phyloP scores from a whole-genome alignment of 2,888 invertebrate species.

The Papilio elwesi region DNA sequence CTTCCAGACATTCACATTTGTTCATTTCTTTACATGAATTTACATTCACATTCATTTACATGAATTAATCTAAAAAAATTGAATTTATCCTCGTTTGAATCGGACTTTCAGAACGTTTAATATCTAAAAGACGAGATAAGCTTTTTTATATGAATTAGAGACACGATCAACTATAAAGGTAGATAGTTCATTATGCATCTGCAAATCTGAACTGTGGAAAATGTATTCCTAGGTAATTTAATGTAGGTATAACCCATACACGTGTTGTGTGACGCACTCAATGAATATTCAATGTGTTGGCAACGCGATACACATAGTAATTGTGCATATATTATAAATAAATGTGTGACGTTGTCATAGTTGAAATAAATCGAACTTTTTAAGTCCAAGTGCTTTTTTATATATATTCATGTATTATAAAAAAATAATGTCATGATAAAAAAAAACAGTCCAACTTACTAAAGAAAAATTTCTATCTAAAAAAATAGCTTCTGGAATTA shows the following conservation, averaged over 20 bases:
- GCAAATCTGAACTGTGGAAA: not conserved
- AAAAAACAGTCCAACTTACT: not conserved
- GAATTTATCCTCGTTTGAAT: no score
- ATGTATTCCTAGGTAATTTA: not conserved
- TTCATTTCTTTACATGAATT: no score
- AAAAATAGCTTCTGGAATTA: not conserved
- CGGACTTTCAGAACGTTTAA: no score
- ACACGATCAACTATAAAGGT: no score
- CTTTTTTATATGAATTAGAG: no score
- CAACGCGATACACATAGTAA: not conserved
- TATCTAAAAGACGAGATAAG: no score
- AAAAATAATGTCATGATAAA: not conserved
- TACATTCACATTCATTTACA: no score
- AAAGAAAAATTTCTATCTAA: not conserved
- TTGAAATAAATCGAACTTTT: not conserved
- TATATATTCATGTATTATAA: no score
- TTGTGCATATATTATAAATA: not conserved
- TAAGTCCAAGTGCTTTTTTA: not conserved
- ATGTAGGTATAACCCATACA: not conserved
- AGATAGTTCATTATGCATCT: not conserved
- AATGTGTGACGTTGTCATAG: not conserved
- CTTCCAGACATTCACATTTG: no score
- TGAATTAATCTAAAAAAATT: no score
- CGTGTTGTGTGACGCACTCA: conserved; percentile 11
- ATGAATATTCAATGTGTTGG: conserved; percentile 1